Percentiles rank a stretch among this genome's conserved stretches.
Conservation (phyloP, 2,888 invertebrate species). For the Calameuta idolon region DNA sequence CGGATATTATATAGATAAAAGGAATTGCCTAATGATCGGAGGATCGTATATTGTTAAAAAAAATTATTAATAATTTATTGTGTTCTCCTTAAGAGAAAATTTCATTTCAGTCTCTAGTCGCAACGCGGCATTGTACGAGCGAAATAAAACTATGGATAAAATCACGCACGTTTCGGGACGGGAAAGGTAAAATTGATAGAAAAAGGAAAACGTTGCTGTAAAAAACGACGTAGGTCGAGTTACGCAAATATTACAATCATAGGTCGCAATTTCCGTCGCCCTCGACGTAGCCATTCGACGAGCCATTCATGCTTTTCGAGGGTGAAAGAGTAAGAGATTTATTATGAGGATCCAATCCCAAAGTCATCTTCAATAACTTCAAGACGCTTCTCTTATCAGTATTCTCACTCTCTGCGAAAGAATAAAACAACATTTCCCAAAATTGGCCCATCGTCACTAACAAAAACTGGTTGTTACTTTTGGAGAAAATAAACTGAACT, state of each 20-base stretch:
- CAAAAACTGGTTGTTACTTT: neutral
- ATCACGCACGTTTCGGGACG: neutral
- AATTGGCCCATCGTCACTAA: slow-evolving; percentile 6
- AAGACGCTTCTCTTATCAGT: slow-evolving; percentile 84
- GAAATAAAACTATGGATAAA: neutral
- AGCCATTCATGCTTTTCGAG: slow-evolving; percentile 39
- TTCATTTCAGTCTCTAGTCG: neutral
- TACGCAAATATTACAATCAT: slow-evolving; percentile 1
- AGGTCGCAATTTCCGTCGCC: slow-evolving; percentile 21
- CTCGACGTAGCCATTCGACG: slow-evolving; percentile 34
- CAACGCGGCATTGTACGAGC: neutral
- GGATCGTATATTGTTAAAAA: neutral
- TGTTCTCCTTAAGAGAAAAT: neutral
- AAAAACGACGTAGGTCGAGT: neutral
- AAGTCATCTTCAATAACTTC: slow-evolving; percentile 81
- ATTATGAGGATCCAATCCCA: slow-evolving; percentile 72
- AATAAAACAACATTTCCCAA: slow-evolving; percentile 17
- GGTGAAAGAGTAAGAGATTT: slow-evolving; percentile 46
- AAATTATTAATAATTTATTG: neutral
- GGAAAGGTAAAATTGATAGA: neutral
- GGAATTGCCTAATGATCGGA: neutral
- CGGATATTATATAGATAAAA: neutral
- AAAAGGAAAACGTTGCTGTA: neutral
- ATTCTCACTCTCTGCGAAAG: slow-evolving; percentile 75
- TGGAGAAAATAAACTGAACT: slow-evolving; percentile 29